Evolutionary conservation across 2,113 vertebrate species (phyloP), one percentile per base, ranked within the genome.

Genomic region (Callipepla squamata): DNA sequence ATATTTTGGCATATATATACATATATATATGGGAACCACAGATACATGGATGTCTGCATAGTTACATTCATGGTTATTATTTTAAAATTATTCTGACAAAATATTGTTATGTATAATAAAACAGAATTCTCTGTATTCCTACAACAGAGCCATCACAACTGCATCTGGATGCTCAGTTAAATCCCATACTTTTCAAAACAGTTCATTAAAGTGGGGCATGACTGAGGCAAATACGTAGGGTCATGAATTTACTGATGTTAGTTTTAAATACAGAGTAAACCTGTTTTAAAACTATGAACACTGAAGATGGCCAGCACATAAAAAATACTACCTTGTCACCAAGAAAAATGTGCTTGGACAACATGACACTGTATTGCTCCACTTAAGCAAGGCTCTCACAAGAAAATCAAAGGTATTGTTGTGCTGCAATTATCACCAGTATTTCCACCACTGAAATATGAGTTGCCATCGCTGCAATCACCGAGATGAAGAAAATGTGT

Each of bases 381-480:
- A 32, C 80, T 75, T 28, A 58, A 85, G 22, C 23, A 80, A 77
- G 25, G 47, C 57, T 90, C 77, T 86, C 65, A 65, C 28, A 90
- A 65, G 85, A 90, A 63, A 82, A 81, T 19, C 62, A 65, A 93
- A 92, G 19, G 25, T 62, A 47, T 32, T 69, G 86, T 55, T 85
- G 78, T 92, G 34, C 51, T 16, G 19, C 50, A 67, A 62, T 74
- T 83, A 72, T 62, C 58, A 87, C 76, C 63, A 48, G 42, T 42
- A 68, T 80, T 95, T 85, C 70, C 92, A 48, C 77, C 76, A 89
- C 73, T 85, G 85, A 91, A 94, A 80, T 79, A 88, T 30, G 58
- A 95, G 70, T 94, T 95, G 63, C 88, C 88, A 90, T 94, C 81
- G 82, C 86, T 87, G 77, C 92, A 96, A 81, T 91, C 90, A 96